Percentiles rank a stretch among this genome's conserved stretches.
Conservation (phyloP, 1,140 invertebrate genomes). For the Diachasma alloeum region DNA sequence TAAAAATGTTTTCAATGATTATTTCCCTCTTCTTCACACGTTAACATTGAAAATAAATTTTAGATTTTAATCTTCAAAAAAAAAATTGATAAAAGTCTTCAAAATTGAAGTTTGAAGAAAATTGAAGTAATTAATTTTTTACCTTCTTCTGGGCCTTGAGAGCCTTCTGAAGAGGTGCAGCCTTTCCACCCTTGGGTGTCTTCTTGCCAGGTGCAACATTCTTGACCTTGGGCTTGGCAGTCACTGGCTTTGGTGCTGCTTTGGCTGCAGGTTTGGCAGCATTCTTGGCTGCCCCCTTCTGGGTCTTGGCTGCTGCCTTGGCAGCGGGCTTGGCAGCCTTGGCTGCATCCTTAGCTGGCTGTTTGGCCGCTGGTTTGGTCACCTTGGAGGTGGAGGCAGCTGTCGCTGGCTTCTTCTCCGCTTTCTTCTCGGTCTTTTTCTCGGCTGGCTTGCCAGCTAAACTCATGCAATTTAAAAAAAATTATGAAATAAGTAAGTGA, state of each 20-base stretch:
- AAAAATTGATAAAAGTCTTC: too few species aligned
- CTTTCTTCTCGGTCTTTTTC: slow-evolving; percentile 72
- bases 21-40: too few species aligned
- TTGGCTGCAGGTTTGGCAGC: slow-evolving; percentile 66
- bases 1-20: too few species aligned
- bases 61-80: too few species aligned
- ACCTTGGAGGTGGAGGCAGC: slow-evolving; percentile 45
- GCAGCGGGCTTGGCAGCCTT: slow-evolving; percentile 46
- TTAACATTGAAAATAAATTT: too few species aligned
- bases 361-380: slow-evolving; percentile 37
- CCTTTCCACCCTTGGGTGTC: slow-evolving; percentile 62
- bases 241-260: slow-evolving; percentile 57
- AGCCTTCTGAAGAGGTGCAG: slow-evolving; percentile 68
- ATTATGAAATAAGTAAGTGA: too few species aligned
- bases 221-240: slow-evolving; percentile 70
- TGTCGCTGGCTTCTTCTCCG: slow-evolving; percentile 58
- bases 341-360: slow-evolving; percentile 44
- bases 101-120: too few species aligned
- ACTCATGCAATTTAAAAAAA: too few species aligned
- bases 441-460: slow-evolving; percentile 68
- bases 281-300: slow-evolving; percentile 60
- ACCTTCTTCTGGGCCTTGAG: slow-evolving; percentile 85
- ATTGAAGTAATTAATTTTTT: too few species aligned
- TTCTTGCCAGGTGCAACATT: slow-evolving; percentile 70
- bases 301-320: slow-evolving; percentile 55